These are phyloP conservation scores for Lasiurus cinereus DNA, from an alignment of 2,113 vertebrate species.

Conservation along the genomic window DNA sequence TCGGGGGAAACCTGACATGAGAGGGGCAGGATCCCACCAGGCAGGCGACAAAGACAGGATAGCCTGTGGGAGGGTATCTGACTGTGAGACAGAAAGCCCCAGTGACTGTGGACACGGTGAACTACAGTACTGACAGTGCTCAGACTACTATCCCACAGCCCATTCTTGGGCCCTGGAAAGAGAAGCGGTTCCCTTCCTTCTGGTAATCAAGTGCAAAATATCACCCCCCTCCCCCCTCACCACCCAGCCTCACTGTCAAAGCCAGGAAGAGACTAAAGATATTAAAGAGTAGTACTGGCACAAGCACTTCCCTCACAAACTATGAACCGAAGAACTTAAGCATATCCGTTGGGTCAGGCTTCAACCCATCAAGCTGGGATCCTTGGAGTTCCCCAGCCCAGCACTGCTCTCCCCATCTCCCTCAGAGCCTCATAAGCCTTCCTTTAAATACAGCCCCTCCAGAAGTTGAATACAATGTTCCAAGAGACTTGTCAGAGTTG, in stretches of 20 bases:
- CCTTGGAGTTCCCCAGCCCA: neutral
- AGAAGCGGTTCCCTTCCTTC: neutral
- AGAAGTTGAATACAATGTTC: slow-evolving; percentile 72
- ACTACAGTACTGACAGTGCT: neutral
- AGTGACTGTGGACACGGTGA: neutral
- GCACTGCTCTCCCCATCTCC: slow-evolving; percentile 50
- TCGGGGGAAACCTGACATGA: neutral
- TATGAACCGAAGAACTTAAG: slow-evolving; percentile 44
- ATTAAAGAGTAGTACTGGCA: slow-evolving; percentile 3
- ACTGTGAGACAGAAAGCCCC: neutral
- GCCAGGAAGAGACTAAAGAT: slow-evolving; percentile 37
- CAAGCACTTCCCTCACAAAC: neutral
- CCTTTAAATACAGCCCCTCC: slow-evolving; percentile 44
- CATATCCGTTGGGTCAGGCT: neutral
- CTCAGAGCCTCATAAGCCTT: slow-evolving; percentile 22
- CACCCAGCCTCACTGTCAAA: neutral
- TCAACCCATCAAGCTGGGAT: too few relatives aligned
- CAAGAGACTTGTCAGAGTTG: slow-evolving; percentile 39
- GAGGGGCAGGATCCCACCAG: neutral
- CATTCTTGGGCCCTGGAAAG: neutral
- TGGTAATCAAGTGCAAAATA: slow-evolving; percentile 26
- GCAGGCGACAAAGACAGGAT: neutral
- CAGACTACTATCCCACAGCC: neutral
- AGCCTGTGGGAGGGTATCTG: neutral
- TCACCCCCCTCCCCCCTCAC: neutral